These are phyloP conservation scores for Elanoides forficatus DNA, from an alignment of 2,113 vertebrate species.

Conservation along the genomic window DNA sequence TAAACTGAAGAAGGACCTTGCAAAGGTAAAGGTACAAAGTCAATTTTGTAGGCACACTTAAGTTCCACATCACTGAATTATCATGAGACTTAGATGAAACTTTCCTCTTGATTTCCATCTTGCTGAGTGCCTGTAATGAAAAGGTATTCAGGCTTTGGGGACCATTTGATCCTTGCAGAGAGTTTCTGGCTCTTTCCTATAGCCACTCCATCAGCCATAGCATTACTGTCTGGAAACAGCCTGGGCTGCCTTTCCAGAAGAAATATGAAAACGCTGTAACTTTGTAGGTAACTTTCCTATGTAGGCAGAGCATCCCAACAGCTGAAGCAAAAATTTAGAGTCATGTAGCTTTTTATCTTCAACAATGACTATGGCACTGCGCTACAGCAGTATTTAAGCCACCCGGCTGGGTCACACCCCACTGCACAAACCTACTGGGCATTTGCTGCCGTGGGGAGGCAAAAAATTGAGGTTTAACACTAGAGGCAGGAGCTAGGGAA, in stretches of 20 bases:
- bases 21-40: neutral
- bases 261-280: neutral
- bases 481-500: neutral
- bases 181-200: neutral
- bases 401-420: neutral
- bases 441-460: neutral
- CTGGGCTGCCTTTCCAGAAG: neutral
- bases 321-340: neutral
- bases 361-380: accelerated
- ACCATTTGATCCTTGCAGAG: neutral
- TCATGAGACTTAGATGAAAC: neutral
- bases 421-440: neutral
- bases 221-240: neutral
- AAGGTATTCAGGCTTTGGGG: neutral
- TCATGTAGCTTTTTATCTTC: neutral
- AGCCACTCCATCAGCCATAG: neutral
- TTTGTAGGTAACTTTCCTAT: neutral
- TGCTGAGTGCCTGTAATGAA: neutral
- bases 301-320: neutral
- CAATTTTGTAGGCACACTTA: neutral
- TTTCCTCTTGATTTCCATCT: constrained; percentile 9
- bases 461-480: neutral
- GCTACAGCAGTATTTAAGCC: neutral
- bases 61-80: constrained; percentile 26
- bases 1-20: neutral